Evolutionary conservation across 2,113 vertebrate species (phyloP).

Genomic region (Parotia lawesii): DNA sequence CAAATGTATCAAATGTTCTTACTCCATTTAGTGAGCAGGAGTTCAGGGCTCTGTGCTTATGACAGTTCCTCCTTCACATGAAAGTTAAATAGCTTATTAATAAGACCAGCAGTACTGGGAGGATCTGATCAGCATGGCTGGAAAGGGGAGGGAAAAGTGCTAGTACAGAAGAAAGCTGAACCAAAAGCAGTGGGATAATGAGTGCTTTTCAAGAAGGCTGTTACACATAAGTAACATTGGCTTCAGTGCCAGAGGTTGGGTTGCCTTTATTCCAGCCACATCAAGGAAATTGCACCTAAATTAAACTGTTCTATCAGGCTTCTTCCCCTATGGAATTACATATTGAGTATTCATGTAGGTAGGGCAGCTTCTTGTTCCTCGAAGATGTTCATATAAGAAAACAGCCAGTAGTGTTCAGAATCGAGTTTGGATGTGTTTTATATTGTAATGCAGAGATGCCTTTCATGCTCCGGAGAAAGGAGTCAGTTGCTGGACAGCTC

Average conservation of each 20-base stretch:
- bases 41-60: neutral
- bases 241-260: neutral
- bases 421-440: neutral
- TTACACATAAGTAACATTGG: neutral
- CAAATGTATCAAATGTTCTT: neutral
- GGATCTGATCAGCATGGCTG: neutral
- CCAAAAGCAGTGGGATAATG: neutral
- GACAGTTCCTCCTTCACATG: neutral
- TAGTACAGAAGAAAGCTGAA: neutral
- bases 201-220: neutral
- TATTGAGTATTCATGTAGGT: neutral
- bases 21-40: neutral
- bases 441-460: neutral
- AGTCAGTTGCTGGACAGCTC: neutral
- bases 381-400: neutral
- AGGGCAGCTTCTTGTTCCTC: neutral
- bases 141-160: neutral
- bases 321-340: neutral
- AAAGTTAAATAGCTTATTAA: neutral
- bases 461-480: neutral
- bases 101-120: neutral
- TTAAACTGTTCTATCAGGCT: neutral
- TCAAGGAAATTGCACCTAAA: neutral
- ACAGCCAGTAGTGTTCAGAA: neutral
- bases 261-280: neutral